Evolutionary conservation across 2,113 vertebrate species (phyloP), one percentile per base, ranked within the genome.

Genomic region (Strix uralensis): DNA sequence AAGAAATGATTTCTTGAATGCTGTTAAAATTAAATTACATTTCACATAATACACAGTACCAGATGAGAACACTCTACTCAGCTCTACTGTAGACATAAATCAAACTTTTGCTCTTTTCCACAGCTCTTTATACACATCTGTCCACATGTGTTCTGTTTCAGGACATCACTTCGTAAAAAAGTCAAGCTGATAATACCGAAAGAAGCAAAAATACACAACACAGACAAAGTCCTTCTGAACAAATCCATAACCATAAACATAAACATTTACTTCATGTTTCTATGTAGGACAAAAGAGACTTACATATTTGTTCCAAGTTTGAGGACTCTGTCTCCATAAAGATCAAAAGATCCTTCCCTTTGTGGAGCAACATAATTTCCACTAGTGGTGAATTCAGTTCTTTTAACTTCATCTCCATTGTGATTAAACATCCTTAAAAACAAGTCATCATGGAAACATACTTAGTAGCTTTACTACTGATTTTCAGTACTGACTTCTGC

Each of bases 271-370:
- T 46, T 90, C 71, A n/a, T 32, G 19, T 69, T 80, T 89, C 36
- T 52, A 20, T 27, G 59, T 6, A 93, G 63, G 61, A 86, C 36
- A 72, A 70, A 84, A 79, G 46, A 44, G 25, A 96, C 99, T 99
- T 98, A 99, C 99, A 99, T 99, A 70, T 99, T 99, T 77, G 99
- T 99, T 95, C 99, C 99, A 47, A 99, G 98, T 96, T 99, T 99
- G 96, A 99, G 98, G 86, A 99, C 98, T 94, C 99, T 98, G 93
- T 99, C 99, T 96, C 99, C 99, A 97, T 98, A 99, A 73, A 99
- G 98, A 54, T 99, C 99, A 86, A 99, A 99, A 51, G 99, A 99
- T 61, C 99, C 99, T 97, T 99, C 99, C 40, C 98, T 98, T 21
- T 98, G 95, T 20, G 99, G 98, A 55, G 96, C n/a, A 4, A 98